These are phyloP conservation scores for Atta colombica DNA, from an alignment of 1,140 invertebrate species.

Conservation along the genomic window DNA sequence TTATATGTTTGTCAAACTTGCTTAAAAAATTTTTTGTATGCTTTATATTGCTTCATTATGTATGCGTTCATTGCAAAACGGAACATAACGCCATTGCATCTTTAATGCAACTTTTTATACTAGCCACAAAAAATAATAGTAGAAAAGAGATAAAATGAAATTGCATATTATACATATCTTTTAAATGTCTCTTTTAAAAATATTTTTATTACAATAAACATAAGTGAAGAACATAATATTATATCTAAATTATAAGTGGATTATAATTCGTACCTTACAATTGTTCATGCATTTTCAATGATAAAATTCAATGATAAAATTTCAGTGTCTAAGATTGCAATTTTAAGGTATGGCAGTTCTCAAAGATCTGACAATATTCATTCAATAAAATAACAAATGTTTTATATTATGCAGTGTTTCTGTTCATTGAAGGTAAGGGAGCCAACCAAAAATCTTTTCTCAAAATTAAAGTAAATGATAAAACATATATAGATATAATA, in stretches of 20 bases:
- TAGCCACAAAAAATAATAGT: not conserved
- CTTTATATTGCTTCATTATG: not conserved
- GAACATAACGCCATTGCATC: not conserved
- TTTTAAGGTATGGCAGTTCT: not conserved
- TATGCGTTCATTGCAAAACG: not conserved
- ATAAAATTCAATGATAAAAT: not conserved
- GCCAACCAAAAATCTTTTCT: not conserved
- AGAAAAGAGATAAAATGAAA: not conserved
- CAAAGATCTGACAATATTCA: not conserved
- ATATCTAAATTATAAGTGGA: not conserved
- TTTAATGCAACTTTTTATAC: not conserved
- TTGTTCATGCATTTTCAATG: not conserved
- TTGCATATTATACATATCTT: not conserved
- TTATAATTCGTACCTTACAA: not conserved
- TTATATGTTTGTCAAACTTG: not conserved
- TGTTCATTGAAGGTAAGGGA: not conserved
- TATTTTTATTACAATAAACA: not conserved
- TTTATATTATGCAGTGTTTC: too few relatives aligned
- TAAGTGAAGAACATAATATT: not conserved
- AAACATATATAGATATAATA: not conserved
- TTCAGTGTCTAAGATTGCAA: not conserved
- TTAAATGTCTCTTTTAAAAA: not conserved
- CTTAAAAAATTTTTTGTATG: not conserved
- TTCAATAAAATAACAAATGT: too few relatives aligned
- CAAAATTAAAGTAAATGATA: not conserved